Conservation (phyloP, 2,113 vertebrate species). For the Takifugu bimaculatus region DNA sequence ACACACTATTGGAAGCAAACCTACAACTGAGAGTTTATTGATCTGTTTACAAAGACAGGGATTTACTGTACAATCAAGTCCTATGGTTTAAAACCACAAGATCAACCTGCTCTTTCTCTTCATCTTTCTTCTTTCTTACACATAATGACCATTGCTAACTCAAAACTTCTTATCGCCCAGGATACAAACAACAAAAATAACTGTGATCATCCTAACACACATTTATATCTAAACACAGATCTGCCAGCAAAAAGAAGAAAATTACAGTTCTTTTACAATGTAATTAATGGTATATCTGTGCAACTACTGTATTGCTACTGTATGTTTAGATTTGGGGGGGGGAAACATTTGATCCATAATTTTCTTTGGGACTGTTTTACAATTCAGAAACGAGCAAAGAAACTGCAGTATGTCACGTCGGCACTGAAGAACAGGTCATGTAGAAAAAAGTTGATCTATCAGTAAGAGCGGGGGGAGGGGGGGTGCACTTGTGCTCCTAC, state of each 20-base stretch:
- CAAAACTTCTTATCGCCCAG: constrained; percentile 61
- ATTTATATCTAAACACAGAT: background rate
- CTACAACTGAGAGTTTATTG: constrained; percentile 61
- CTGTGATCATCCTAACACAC: constrained; percentile 49
- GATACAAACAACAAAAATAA: constrained; percentile 61
- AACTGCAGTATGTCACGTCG: too few relatives aligned
- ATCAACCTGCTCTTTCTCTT: constrained; percentile 58
- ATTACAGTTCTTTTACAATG: constrained; percentile 16
- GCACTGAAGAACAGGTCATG: background rate
- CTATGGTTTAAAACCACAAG: constrained; percentile 66
- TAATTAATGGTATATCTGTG: background rate
- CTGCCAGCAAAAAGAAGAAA: constrained; percentile 13
- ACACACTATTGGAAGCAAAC: constrained; percentile 33
- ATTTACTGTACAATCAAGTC: constrained; percentile 70
- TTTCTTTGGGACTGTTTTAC: too few relatives aligned
- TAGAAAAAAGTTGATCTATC: background rate
- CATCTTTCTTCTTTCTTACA: constrained; percentile 26
- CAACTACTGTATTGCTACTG: background rate
- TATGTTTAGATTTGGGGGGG: background rate
- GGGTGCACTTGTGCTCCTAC: too few relatives aligned
- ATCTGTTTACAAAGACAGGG: constrained; percentile 73
- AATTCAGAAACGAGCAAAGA: too few relatives aligned
- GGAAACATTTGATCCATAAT: too few relatives aligned
- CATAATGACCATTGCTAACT: constrained; percentile 51
- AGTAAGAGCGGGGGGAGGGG: background rate